Conservation (phyloP, 2,113 vertebrate genomes). For the Enhydra lutris region DNA sequence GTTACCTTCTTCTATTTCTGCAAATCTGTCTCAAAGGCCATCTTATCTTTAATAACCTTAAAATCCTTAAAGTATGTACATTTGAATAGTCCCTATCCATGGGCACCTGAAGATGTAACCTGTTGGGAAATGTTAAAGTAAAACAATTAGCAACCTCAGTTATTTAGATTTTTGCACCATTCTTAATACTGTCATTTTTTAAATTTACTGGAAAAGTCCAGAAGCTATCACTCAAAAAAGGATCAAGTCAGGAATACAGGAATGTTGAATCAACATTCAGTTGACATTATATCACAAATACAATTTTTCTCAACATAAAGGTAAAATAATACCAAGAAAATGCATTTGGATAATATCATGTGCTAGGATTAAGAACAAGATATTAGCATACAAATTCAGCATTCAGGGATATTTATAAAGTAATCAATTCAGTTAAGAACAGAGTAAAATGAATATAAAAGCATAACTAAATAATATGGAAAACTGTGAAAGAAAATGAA, state of each 20-base stretch:
- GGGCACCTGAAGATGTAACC: neutral
- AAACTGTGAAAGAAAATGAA: constrained; percentile 17
- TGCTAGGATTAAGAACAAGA: neutral
- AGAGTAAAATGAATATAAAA: neutral
- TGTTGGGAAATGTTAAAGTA: neutral
- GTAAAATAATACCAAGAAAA: neutral
- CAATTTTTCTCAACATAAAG: neutral
- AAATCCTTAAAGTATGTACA: neutral
- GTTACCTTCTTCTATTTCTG: neutral
- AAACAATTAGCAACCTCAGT: neutral
- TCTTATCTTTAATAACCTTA: neutral
- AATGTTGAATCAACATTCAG: neutral
- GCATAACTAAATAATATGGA: neutral
- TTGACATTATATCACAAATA: neutral
- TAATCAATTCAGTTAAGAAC: constrained; percentile 42
- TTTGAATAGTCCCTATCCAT: neutral
- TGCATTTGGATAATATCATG: neutral
- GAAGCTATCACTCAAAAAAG: neutral
- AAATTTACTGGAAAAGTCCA: neutral
- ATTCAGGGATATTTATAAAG: neutral
- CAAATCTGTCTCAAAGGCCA: neutral
- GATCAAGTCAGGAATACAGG: neutral
- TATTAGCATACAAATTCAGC: neutral
- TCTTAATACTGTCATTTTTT: neutral
- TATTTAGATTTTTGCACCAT: neutral